phyloP scores from a whole-genome alignment of 1,140 invertebrate species.

The Anastrepha ludens region DNA sequence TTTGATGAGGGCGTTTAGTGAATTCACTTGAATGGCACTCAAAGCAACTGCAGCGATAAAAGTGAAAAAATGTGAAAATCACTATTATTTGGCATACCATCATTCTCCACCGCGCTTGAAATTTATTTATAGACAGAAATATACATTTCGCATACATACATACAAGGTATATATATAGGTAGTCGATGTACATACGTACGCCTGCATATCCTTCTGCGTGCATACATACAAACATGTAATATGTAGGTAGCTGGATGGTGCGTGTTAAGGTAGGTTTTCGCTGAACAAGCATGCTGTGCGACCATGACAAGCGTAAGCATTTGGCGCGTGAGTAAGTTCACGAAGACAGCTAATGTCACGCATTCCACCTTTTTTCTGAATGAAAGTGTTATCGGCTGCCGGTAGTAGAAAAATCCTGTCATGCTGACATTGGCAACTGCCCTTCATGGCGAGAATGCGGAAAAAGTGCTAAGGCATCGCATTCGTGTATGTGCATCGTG shows the following conservation, averaged over 20 bases:
- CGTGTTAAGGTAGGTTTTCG: background rate
- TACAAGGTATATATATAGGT: too few species aligned
- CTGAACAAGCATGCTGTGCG: background rate
- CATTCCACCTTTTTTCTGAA: background rate
- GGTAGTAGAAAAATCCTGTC: background rate
- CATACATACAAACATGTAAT: too few species aligned
- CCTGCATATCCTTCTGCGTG: too few species aligned
- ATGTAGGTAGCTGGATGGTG: background rate
- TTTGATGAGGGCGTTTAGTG: background rate
- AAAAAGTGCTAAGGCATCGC: background rate
- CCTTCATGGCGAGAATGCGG: background rate
- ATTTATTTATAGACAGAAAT: background rate
- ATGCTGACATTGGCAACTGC: background rate
- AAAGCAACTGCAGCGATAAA: background rate
- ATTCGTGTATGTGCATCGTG: too few species aligned
- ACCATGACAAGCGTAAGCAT: constrained; percentile 6
- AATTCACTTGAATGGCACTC: constrained; percentile 8
- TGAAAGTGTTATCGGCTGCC: background rate
- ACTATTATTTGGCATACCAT: constrained; percentile 4
- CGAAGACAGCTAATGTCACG: background rate
- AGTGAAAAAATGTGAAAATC: constrained; percentile 16
- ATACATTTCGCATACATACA: too few species aligned
- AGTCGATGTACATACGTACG: too few species aligned
- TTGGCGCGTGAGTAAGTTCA: background rate
- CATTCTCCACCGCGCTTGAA: background rate